phyloP scores from a whole-genome alignment of 2,797 vertebrate species.

The Rousettus madagascariensis region DNA sequence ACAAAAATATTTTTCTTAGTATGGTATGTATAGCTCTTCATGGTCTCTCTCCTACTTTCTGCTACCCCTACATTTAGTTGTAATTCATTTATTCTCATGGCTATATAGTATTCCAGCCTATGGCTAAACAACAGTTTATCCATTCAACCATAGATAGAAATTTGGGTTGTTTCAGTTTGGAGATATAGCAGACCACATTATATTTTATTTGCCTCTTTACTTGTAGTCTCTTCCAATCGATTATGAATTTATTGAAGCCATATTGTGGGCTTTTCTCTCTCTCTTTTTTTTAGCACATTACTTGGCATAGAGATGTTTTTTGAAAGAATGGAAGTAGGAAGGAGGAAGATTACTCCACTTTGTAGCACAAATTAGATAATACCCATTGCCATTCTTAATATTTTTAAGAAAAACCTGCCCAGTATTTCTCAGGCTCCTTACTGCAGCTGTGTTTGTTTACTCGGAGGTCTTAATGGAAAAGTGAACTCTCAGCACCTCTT shows the following conservation, averaged over 20 bases:
- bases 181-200: background rate
- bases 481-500: background rate
- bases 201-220: slow-evolving; percentile 16
- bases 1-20: background rate
- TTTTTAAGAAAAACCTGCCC: background rate
- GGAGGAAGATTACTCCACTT: background rate
- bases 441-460: background rate
- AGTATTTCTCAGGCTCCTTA: slow-evolving; percentile 3
- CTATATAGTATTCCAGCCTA: background rate
- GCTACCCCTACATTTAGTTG: background rate
- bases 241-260: background rate
- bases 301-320: background rate
- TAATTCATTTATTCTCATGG: background rate
- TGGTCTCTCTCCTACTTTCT: background rate
- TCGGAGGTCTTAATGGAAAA: background rate
- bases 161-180: slow-evolving; percentile 12
- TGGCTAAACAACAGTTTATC: background rate
- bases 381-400: background rate
- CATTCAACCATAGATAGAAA: background rate
- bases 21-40: background rate
- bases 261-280: background rate
- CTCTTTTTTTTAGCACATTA: background rate
- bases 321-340: background rate
- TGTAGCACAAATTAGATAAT: background rate
- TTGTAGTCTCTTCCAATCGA: background rate